Evolutionary conservation across 2,113 vertebrate genomes (phyloP).

Genomic region (Leucosticte australis): DNA sequence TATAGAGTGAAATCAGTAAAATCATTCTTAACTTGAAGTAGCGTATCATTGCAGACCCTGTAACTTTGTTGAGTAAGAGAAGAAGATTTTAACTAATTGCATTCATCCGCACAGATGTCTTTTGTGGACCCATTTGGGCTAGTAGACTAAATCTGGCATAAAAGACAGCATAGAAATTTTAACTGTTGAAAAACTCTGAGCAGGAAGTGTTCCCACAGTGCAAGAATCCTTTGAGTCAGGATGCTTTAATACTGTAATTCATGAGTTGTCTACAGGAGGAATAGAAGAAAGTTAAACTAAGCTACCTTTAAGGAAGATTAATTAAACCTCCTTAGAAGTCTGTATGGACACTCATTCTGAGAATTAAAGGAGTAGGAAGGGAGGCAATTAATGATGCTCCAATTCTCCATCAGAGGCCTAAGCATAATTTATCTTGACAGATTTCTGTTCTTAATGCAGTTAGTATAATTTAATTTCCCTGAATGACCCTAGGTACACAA

Average conservation of each 20-base stretch:
- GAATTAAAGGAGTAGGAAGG: background rate
- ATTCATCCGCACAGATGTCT: background rate
- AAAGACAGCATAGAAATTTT: background rate
- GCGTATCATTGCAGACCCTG: background rate
- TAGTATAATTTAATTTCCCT: background rate
- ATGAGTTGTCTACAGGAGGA: background rate
- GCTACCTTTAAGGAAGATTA: slow-evolving; percentile 12
- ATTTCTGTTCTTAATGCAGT: background rate
- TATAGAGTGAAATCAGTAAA: background rate
- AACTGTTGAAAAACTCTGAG: background rate
- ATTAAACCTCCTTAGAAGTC: slow-evolving; percentile 20
- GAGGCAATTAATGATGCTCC: background rate
- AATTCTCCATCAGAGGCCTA: background rate
- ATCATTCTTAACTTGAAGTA: background rate
- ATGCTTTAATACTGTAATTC: background rate
- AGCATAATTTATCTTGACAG: background rate
- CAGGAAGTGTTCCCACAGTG: background rate
- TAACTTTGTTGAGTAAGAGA: background rate
- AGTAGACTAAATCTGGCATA: background rate
- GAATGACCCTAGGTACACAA: background rate
- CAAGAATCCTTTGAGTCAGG: background rate
- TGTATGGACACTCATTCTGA: slow-evolving; percentile 5
- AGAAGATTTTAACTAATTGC: background rate
- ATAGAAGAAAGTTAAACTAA: slow-evolving; percentile 1
- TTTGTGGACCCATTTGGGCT: background rate